Base-by-base conservation (phyloP, 2,888 invertebrate species). In the Cremastinae sp. region DNA sequence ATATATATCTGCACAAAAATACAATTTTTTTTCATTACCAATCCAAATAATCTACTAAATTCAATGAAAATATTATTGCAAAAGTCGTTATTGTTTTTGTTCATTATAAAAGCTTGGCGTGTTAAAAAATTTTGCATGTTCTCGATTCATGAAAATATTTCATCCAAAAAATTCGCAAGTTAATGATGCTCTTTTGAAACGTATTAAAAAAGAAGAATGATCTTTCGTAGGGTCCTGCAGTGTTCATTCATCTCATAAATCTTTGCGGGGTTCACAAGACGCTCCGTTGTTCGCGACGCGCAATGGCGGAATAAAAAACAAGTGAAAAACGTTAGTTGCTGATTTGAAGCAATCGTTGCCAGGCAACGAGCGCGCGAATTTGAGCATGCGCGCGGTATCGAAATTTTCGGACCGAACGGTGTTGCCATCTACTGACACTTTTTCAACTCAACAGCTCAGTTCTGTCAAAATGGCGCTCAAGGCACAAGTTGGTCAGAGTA, bases 401-500 rank as follows among this genome's bases (percentile, higher is more conserved):
- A 28, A 5, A 28, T 2, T 28, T 28, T 58, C 58, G 61, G 41
- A 49, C 53, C 16, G 45, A 37, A 16, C 61, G 22, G 59, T 64
- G 56, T 47, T 75, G 83, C 84, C 82, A 83, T 75, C 86, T 87
- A 69, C 59, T 71, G 80, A 45, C 10, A 65, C 53, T 65, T 66
- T 65, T 14, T 12, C 35, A 41, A 37, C 51, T 55, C 22, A 53
- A 18, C 39, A 79, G 56, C 61, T 81, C 80, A 86, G 87, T 86
- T 74, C 85, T 86, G 84, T 84, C 92, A 94, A 93, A 91, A 96
- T 96, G 96, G 96, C 96, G 91, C 92, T 96, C 88, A 96, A 96
- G 92, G 94, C 93, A 90, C 93, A 94, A 90, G 96, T 96, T 88
- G 96, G 96, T 81, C 95, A 95, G 92, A 96, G 96, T 96, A 91